phyloP scores from a whole-genome alignment of 1,140 invertebrate species.

The Eulimnadia texana region DNA sequence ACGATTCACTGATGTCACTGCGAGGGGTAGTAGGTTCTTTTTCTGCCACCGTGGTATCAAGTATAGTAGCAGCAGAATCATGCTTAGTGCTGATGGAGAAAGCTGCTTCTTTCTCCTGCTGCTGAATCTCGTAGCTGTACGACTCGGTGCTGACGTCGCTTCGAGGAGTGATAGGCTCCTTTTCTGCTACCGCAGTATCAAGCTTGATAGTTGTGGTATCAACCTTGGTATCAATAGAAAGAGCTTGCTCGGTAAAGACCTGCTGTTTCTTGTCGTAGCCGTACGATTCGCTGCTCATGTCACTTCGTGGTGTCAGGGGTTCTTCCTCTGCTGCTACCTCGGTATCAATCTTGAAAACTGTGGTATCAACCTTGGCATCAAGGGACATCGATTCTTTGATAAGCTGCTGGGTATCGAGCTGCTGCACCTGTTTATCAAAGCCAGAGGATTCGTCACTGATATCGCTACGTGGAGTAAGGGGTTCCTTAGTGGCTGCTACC shows the following conservation, averaged over 20 bases:
- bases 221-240: neutral
- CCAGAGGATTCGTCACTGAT: neutral
- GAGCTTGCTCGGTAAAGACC: neutral
- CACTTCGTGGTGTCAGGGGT: neutral
- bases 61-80: neutral
- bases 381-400: conserved; percentile 8
- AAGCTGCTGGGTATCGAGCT: conserved; percentile 15
- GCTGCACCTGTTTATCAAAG: conserved; percentile 4
- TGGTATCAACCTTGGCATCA: neutral
- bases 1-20: neutral
- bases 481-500: neutral
- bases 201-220: neutral
- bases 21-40: neutral
- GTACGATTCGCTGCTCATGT: neutral
- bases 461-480: neutral
- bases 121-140: neutral
- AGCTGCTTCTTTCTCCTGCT: too few relatives aligned
- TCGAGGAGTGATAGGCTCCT: neutral
- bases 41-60: neutral
- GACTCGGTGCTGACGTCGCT: neutral
- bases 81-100: too few relatives aligned
- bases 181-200: neutral
- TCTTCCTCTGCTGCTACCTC: neutral
- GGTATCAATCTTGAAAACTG: neutral
- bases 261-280: neutral